phyloP scores from a whole-genome alignment of 2,113 vertebrate species.

The Macroglossus sobrinus region DNA sequence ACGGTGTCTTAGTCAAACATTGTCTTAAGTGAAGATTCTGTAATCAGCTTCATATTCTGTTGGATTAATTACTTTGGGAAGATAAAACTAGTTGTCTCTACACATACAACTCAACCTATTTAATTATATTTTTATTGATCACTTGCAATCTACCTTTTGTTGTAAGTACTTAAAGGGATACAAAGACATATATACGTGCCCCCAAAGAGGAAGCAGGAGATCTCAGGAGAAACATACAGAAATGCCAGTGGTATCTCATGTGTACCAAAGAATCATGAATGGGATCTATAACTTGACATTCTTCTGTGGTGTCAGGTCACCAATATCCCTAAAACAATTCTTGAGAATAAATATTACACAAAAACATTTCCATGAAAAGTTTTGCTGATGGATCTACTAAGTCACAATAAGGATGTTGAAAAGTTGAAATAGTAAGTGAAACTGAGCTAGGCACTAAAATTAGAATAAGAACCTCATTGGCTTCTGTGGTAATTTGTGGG shows the following conservation, averaged over 20 bases:
- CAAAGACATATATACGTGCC: background rate
- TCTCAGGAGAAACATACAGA: background rate
- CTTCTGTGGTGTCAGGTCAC: background rate
- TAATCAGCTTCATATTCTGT: background rate
- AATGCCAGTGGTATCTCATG: background rate
- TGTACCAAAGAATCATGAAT: background rate
- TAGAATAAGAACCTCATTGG: constrained; percentile 24
- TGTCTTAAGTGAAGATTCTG: constrained; percentile 14
- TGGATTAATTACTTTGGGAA: background rate
- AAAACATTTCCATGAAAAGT: constrained; percentile 1
- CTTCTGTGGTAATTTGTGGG: constrained; percentile 64
- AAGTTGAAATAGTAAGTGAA: constrained; percentile 67
- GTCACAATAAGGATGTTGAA: constrained; percentile 10
- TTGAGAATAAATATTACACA: background rate
- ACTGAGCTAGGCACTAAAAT: constrained; percentile 47
- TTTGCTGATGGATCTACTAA: constrained; percentile 6
- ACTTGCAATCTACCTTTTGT: background rate
- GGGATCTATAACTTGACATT: background rate
- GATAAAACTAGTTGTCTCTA: background rate
- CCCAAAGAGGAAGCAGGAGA: background rate
- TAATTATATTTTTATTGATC: background rate
- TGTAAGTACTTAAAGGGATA: background rate
- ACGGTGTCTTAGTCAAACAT: background rate
- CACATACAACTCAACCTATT: background rate
- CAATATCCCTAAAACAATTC: background rate